Evolutionary conservation across 1,140 invertebrate genomes (phyloP).

Genomic region (Chymomyza costata): DNA sequence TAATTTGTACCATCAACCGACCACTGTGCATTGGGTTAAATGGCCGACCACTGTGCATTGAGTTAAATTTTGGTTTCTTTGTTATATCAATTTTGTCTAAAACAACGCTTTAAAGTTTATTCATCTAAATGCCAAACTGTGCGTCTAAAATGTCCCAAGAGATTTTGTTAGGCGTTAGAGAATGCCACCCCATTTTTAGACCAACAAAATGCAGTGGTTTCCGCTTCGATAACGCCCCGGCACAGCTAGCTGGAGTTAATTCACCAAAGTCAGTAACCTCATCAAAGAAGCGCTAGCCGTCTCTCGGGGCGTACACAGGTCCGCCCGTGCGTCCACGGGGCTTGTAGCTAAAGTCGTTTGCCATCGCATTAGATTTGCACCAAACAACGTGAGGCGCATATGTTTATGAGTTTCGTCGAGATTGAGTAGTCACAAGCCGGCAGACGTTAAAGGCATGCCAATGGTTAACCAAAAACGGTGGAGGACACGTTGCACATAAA

Average conservation of each 20-base stretch:
- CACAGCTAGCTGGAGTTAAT: slow-evolving; percentile 59
- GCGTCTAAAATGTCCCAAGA: slow-evolving; percentile 63
- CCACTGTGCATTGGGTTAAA: too few species aligned
- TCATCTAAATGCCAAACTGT: slow-evolving; percentile 71
- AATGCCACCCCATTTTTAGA: slow-evolving; percentile 54
- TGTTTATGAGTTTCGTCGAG: slow-evolving; percentile 73
- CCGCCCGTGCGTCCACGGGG: slow-evolving; percentile 17
- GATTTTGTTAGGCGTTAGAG: slow-evolving; percentile 69
- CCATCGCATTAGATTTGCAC: slow-evolving; percentile 70
- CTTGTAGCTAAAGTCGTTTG: slow-evolving; percentile 19
- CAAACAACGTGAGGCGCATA: slow-evolving; percentile 72
- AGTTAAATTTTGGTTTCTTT: too few species aligned
- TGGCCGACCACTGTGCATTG: too few species aligned
- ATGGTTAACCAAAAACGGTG: slow-evolving; percentile 72
- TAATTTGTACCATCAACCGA: too few species aligned
- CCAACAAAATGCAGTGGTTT: slow-evolving; percentile 73
- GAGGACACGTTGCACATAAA: slow-evolving; percentile 71
- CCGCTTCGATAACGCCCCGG: slow-evolving; percentile 58
- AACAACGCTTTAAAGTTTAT: slow-evolving; percentile 50
- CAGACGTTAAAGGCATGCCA: slow-evolving; percentile 54
- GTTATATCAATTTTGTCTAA: too few species aligned
- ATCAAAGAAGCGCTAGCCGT: slow-evolving; percentile 62
- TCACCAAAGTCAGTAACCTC: slow-evolving; percentile 74
- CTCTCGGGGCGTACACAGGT: too few species aligned
- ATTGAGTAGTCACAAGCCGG: slow-evolving; percentile 45